Evolutionary conservation across 2,888 invertebrate species (phyloP).

Genomic region (Bellardia bayeri): DNA sequence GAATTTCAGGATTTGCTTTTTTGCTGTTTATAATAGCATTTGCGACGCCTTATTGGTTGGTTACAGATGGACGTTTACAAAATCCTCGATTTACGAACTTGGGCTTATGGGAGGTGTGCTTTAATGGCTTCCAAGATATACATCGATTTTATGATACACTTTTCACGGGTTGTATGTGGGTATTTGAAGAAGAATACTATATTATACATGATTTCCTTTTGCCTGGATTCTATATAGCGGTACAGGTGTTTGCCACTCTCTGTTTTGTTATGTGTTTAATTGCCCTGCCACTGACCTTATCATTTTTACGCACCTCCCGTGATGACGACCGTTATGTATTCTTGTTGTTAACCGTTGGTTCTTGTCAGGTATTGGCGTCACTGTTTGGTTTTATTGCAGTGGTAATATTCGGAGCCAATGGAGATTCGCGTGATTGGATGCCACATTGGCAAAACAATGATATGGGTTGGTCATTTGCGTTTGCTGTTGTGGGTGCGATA

Average conservation of each 20-base stretch:
- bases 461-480: slow-evolving; percentile 96
- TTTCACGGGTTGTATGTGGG: slow-evolving; percentile 97
- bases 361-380: slow-evolving; percentile 90
- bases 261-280: slow-evolving; percentile 92
- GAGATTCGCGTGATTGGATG: slow-evolving; percentile 97
- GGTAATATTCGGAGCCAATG: slow-evolving; percentile 94
- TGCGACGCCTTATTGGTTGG: slow-evolving; percentile 94
- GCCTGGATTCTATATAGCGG: slow-evolving; percentile 96
- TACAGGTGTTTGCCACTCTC: slow-evolving; percentile 96
- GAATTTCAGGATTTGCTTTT: slow-evolving; percentile 88
- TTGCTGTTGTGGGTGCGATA: slow-evolving; percentile 92
- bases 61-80: slow-evolving; percentile 90
- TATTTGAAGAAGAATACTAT: slow-evolving; percentile 98
- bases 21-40: slow-evolving; percentile 92
- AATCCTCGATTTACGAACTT: slow-evolving; percentile 92
- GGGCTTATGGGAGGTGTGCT: slow-evolving; percentile 98
- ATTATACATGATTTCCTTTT: slow-evolving; percentile 95
- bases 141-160: slow-evolving; percentile 93
- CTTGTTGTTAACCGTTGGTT: slow-evolving; percentile 90
- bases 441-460: slow-evolving; percentile 98
- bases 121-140: slow-evolving; percentile 93
- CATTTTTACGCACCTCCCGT: slow-evolving; percentile 90
- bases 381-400: slow-evolving; percentile 93
- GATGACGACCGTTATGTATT: slow-evolving; percentile 91
- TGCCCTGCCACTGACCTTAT: slow-evolving; percentile 89